A percentile compares a stretch with the other conserved stretches of the same genome.
These are phyloP conservation scores for Poeciliopsis retropinna DNA, from an alignment of 2,113 vertebrate species.

Conservation along the genomic window DNA sequence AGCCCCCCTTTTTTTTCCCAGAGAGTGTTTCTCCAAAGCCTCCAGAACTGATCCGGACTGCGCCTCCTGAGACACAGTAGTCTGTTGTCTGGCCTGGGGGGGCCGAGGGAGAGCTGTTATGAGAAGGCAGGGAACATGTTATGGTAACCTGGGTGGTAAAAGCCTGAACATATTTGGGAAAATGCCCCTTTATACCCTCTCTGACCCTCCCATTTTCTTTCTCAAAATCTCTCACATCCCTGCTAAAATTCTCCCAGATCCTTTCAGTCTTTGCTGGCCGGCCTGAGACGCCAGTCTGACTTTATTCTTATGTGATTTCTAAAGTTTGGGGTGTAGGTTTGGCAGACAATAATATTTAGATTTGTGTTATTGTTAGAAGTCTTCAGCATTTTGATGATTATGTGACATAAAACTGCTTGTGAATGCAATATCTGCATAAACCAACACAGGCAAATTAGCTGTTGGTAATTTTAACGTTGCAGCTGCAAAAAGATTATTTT, in stretches of 20 bases:
- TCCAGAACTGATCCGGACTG: conserved; percentile 40
- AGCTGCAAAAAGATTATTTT: neutral
- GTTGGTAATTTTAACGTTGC: neutral
- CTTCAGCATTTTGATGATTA: neutral
- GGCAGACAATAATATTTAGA: neutral
- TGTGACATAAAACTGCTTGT: neutral
- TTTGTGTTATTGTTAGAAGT: neutral
- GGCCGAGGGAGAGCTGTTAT: conserved; percentile 52
- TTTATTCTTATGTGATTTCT: neutral
- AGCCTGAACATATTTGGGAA: conserved; percentile 67
- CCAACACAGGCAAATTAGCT: neutral
- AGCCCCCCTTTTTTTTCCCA: conserved; percentile 41
- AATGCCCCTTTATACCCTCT: conserved; percentile 62
- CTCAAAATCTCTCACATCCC: conserved; percentile 8
- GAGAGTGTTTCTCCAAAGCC: conserved; percentile 19
- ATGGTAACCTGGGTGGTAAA: conserved; percentile 77
- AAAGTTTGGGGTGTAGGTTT: neutral
- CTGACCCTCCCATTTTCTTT: conserved; percentile 37
- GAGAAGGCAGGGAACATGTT: conserved; percentile 70
- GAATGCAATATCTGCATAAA: neutral
- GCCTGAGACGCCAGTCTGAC: neutral
- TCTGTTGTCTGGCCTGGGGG: conserved; percentile 69
- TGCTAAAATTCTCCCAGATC: conserved; percentile 21
- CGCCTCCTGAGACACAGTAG: conserved; percentile 70
- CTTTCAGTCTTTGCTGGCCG: neutral